Evolutionary conservation across 2,797 vertebrate species (phyloP).

Genomic region (Psittacula echo): DNA sequence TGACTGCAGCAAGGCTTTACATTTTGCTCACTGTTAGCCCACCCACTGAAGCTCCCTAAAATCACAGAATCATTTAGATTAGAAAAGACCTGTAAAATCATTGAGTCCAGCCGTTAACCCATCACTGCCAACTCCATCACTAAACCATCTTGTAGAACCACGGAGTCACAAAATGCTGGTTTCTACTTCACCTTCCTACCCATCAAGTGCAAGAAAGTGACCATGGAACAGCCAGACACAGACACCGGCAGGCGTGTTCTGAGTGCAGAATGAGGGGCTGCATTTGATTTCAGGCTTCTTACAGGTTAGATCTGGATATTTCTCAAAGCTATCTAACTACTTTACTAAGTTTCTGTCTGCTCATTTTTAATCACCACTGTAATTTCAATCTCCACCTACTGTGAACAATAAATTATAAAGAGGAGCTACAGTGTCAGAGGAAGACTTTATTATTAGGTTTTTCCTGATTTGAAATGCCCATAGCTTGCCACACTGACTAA

Average conservation of each 20-base stretch:
- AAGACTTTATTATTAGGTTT: not conserved
- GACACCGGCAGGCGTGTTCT: accelerated
- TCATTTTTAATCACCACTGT: constrained; percentile 19
- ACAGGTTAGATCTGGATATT: not conserved
- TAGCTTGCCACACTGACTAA: constrained; percentile 8
- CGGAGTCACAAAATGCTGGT: not conserved
- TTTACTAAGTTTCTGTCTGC: constrained; percentile 12
- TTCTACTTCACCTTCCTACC: not conserved
- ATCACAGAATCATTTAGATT: not conserved
- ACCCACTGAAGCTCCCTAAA: not conserved
- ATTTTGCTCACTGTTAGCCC: not conserved
- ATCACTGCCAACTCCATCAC: not conserved
- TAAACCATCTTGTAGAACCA: not conserved
- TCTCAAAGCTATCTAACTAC: not conserved
- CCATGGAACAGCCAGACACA: not conserved
- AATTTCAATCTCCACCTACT: constrained; percentile 37
- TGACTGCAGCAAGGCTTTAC: not conserved
- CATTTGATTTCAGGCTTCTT: not conserved
- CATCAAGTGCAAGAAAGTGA: not conserved
- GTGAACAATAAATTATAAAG: constrained; percentile 22
- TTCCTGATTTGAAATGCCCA: not conserved
- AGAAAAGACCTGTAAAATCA: not conserved
- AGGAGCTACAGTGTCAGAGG: not conserved
- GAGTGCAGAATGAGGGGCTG: not conserved
- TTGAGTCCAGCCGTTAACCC: not conserved